phyloP scores from a whole-genome alignment of 2,797 vertebrate genomes.

The Petrocephalus schoutedeni region DNA sequence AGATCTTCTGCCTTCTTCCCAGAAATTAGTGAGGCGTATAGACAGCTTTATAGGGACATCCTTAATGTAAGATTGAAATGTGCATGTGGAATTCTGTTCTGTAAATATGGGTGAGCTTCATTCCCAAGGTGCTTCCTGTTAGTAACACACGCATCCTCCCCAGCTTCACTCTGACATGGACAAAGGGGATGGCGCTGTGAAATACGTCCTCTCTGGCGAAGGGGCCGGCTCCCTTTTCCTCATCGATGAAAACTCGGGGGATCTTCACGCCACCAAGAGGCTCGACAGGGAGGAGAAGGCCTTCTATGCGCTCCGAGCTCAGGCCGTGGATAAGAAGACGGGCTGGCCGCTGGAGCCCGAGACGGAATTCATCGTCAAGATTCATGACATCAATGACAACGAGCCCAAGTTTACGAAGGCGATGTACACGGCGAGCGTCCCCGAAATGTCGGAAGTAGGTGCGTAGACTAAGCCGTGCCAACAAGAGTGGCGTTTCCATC shows the following conservation, averaged over 20 bases:
- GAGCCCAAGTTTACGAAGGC: slow-evolving; percentile 77
- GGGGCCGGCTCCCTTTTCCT: slow-evolving; percentile 79
- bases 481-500: not conserved
- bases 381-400: slow-evolving; percentile 83
- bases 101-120: not conserved
- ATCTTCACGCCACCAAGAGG: slow-evolving; percentile 78
- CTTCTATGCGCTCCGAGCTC: slow-evolving; percentile 73
- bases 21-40: not conserved
- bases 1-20: not conserved
- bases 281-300: slow-evolving; percentile 78
- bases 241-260: slow-evolving; percentile 76
- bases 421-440: slow-evolving; percentile 75
- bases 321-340: slow-evolving; percentile 72
- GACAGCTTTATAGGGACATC: not conserved
- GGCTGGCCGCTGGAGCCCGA: slow-evolving; percentile 74
- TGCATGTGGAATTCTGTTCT: not conserved
- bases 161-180: slow-evolving; percentile 82
- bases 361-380: slow-evolving; percentile 82
- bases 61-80: not conserved
- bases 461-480: slow-evolving; percentile 35
- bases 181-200: slow-evolving; percentile 73
- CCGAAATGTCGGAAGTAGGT: slow-evolving; percentile 77
- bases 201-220: slow-evolving; percentile 79
- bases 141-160: slow-evolving; percentile 12
- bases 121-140: not conserved